Percentiles rank a stretch among this genome's conserved stretches.
Conservation (phyloP, 2,113 vertebrate genomes). For the Paratilapia polleni region DNA sequence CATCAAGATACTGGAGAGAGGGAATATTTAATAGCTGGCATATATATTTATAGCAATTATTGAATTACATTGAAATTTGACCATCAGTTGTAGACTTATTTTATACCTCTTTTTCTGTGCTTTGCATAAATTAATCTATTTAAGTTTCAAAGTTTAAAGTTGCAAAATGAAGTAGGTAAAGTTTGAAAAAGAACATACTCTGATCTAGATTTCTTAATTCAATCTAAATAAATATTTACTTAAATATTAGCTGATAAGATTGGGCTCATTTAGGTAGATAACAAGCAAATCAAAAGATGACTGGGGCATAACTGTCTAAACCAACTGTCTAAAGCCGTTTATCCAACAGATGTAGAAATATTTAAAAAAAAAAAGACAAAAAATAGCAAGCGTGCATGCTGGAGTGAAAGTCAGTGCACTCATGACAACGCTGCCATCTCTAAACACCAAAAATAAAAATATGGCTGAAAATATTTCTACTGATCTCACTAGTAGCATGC, state of each 20-base stretch:
- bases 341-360: neutral
- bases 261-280: neutral
- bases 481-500: neutral
- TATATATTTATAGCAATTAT: neutral
- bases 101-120: too few relatives aligned
- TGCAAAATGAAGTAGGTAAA: neutral
- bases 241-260: neutral
- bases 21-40: neutral
- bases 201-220: neutral
- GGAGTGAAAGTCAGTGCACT: too few relatives aligned
- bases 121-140: too few relatives aligned
- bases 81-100: neutral
- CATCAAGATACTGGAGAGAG: neutral
- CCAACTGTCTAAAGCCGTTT: neutral
- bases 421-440: too few relatives aligned
- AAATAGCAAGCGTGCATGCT: neutral
- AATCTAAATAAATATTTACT: neutral
- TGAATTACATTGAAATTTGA: neutral
- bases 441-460: neutral
- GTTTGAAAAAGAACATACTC: neutral
- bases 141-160: neutral
- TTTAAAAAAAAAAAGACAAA: neutral
- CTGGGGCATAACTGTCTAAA: neutral
- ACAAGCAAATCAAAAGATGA: too few relatives aligned
- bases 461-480: neutral